These are phyloP conservation scores for Montipora capricornis DNA, from an alignment of 64 coral and sea anemone genomes.

Conservation along the genomic window DNA sequence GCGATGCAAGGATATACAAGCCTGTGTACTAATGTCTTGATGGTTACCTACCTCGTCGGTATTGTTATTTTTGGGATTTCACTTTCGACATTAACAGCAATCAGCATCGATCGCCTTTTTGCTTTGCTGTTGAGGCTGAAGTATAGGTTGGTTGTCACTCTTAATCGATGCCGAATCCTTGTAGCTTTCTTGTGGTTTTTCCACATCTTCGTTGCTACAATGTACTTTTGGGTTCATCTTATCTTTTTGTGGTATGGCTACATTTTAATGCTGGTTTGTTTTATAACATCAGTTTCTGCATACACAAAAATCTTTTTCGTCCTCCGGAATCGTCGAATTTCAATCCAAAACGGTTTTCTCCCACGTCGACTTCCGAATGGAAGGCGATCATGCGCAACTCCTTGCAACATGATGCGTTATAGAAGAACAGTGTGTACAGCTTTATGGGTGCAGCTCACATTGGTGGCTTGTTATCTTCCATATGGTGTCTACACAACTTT, in stretches of 20 bases:
- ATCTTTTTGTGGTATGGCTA: conserved; percentile 1
- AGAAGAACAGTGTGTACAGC: conserved; percentile 5
- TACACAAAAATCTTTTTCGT: not conserved
- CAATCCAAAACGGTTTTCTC: not conserved
- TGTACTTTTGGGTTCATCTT: conserved; percentile 4
- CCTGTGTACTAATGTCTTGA: not conserved
- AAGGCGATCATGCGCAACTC: not conserved
- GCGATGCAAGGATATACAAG: not conserved
- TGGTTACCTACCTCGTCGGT: not conserved
- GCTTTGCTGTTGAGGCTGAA: not conserved
- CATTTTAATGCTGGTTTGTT: not conserved
- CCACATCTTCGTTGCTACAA: not conserved
- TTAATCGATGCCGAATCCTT: not conserved
- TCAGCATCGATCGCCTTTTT: conserved; percentile 26
- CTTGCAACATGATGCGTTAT: not conserved
- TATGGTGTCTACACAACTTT: conserved; percentile 13
- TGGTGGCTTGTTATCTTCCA: conserved; percentile 7
- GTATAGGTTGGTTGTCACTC: conserved; percentile 20
- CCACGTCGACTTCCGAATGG: not conserved
- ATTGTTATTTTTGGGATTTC: conserved; percentile 1
- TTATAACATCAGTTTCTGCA: not conserved
- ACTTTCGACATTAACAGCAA: conserved; percentile 1
- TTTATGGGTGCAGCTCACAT: conserved; percentile 2
- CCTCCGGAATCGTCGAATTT: not conserved
- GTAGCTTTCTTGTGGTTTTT: not conserved